These are phyloP conservation scores for Spondyliosoma cantharus DNA, from an alignment of 2,797 vertebrate species.

Conservation along the genomic window DNA sequence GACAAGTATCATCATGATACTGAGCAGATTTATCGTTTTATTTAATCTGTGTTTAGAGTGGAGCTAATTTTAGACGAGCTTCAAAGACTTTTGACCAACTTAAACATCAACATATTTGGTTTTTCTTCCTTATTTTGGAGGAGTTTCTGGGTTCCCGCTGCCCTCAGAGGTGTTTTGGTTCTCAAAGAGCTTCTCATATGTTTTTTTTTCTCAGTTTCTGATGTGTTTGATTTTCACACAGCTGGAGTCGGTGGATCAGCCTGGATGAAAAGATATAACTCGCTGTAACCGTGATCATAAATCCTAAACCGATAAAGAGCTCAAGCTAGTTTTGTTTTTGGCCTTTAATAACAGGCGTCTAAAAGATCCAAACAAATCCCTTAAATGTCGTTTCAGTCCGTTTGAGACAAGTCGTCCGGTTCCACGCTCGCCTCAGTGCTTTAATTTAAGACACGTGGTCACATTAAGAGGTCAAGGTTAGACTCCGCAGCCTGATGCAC, in stretches of 20 bases:
- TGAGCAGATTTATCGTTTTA: neutral
- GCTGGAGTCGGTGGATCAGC: neutral
- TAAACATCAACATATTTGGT: conserved; percentile 3
- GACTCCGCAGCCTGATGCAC: neutral
- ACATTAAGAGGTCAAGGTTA: neutral
- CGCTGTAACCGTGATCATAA: neutral
- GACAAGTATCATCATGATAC: too few species aligned
- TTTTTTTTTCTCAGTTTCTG: neutral
- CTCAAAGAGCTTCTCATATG: neutral
- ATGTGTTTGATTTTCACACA: neutral
- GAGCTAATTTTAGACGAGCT: neutral
- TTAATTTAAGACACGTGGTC: neutral
- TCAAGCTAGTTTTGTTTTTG: neutral
- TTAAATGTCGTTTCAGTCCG: neutral
- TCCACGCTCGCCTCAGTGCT: neutral
- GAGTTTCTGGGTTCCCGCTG: neutral
- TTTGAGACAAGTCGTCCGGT: neutral
- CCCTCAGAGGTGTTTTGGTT: neutral
- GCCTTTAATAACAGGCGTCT: neutral
- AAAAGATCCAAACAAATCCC: neutral
- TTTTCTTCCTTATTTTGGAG: neutral
- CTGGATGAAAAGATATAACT: neutral
- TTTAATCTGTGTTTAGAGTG: neutral
- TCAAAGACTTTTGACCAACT: neutral
- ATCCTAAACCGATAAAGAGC: neutral